phyloP scores from a whole-genome alignment of 2,797 vertebrate genomes.

The Microcaecilia unicolor region DNA sequence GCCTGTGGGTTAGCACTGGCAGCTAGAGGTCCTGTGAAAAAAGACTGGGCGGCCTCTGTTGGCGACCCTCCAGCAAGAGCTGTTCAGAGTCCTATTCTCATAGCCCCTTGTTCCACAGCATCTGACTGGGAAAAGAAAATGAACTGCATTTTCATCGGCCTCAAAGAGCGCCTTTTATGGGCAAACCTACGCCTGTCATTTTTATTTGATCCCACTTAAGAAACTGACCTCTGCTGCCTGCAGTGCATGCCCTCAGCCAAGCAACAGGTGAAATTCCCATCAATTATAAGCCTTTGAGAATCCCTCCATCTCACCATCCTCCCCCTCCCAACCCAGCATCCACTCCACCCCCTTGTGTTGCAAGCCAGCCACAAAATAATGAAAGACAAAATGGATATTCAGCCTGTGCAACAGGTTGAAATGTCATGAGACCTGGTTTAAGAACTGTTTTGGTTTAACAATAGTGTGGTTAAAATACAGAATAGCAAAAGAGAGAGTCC shows the following conservation, averaged over 20 bases:
- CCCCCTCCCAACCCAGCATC: background rate
- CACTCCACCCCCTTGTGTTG: background rate
- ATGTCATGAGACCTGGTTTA: no score
- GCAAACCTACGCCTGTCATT: constrained; percentile 42
- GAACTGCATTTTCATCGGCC: constrained; percentile 36
- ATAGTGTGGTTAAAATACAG: no score
- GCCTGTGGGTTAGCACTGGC: constrained; percentile 35
- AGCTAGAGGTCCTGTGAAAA: constrained; percentile 60
- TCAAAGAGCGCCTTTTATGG: constrained; percentile 68
- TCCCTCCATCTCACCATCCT: constrained; percentile 13
- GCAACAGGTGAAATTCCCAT: constrained; percentile 57
- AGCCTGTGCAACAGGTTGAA: background rate
- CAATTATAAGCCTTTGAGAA: constrained; percentile 25
- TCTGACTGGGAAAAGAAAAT: constrained; percentile 38
- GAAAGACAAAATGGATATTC: constrained; percentile 25
- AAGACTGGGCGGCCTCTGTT: constrained; percentile 35
- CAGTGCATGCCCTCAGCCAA: constrained; percentile 22
- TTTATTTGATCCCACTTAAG: constrained; percentile 35
- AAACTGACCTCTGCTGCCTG: constrained; percentile 25
- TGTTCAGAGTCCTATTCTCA: constrained; percentile 65
- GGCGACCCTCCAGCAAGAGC: constrained; percentile 50
- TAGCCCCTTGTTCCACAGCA: constrained; percentile 40
- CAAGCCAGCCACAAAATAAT: background rate
- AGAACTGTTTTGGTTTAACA: background rate
- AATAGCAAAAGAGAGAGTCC: no score